Base-by-base conservation (phyloP, 2,888 invertebrate genomes). In the Brachyopa scutellaris region DNA sequence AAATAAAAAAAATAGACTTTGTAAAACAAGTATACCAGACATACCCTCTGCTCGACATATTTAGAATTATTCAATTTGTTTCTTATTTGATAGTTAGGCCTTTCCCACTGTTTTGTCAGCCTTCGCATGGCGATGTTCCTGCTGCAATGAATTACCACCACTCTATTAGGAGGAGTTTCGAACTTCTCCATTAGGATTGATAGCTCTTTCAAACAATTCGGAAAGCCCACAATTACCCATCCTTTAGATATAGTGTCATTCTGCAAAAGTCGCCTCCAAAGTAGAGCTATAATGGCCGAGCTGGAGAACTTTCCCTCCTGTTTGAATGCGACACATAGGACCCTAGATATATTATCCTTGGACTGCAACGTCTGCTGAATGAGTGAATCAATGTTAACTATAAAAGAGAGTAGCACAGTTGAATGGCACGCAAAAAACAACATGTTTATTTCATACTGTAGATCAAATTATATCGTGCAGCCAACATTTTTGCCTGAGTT, bases 181-280 rank as follows among this genome's bases (percentile, higher is more conserved):
- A 90, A 90, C 76, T 84, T 61, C 33, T 89, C 87, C 26, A 93
- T 92, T 1, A 93, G 85, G 57, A 91, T 88, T 74, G 91, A 89
- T 36, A 94, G 92, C 85, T 93, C 93, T 4, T 90, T 88, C 0
- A 90, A 87, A 9, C 91, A 91, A 53, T 91, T 91, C 0, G 93
- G 93, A 87, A 91, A 93, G 0, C 69, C 69, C 13, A 92, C 92
- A 9, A 92, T 91, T 8, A 94, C 91, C 93, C 93, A 94, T 3
- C 94, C 94, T n/a, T 89, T 89, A 11, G 87, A 87, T 9, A 93
- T 84, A 79, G 92, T 92, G 84, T 93, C 93, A 2, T 89, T 88
- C 78, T 87, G 79, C 8, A 89, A 84, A 21, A 90, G 57, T 33
- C 90, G 86, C n/a, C 86, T 79, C 17, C 87, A 84, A 29, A 90